Percentiles rank a stretch among this genome's conserved stretches.
Evolutionary conservation across 2,797 vertebrate genomes (phyloP).

Genomic region (Decapterus maruadsi): DNA sequence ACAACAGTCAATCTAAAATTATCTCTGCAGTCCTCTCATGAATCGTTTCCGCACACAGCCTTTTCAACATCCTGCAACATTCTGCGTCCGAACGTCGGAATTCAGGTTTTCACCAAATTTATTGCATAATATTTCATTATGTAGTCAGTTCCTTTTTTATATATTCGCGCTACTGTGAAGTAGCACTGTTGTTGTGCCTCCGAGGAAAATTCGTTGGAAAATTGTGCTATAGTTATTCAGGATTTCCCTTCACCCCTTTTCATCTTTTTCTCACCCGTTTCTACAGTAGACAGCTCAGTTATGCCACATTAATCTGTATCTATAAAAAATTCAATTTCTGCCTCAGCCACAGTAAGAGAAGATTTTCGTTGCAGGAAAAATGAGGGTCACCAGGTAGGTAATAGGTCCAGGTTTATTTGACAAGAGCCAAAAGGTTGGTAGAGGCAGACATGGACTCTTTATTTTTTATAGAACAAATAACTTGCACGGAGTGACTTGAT

Average conservation of each 20-base stretch:
- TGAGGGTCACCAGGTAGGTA: constrained; percentile 12
- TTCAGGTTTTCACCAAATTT: constrained; percentile 35
- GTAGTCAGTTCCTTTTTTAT: constrained; percentile 1
- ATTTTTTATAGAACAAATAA: constrained; percentile 1
- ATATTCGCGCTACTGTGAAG: constrained; percentile 18
- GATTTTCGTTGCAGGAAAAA: constrained; percentile 17
- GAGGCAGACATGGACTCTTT: not conserved
- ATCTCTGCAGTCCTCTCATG: constrained; percentile 36
- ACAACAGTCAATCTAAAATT: constrained; percentile 54
- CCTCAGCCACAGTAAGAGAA: constrained; percentile 35
- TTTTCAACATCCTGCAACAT: constrained; percentile 35
- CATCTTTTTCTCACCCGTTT: constrained; percentile 37
- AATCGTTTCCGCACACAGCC: constrained; percentile 43
- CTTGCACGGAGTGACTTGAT: constrained; percentile 25
- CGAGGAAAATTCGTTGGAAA: constrained; percentile 34
- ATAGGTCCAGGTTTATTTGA: constrained; percentile 7
- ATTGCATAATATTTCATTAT: constrained; percentile 46
- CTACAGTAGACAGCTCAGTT: constrained; percentile 48
- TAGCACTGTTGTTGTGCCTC: constrained; percentile 29
- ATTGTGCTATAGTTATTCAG: constrained; percentile 54
- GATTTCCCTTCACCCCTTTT: constrained; percentile 59
- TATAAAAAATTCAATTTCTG: constrained; percentile 52
- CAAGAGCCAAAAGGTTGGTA: constrained; percentile 22
- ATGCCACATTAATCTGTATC: constrained; percentile 44
- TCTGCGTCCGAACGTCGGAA: constrained; percentile 13